Base-by-base conservation (phyloP, 2,113 vertebrate species). In the Tonatia bakeri region DNA sequence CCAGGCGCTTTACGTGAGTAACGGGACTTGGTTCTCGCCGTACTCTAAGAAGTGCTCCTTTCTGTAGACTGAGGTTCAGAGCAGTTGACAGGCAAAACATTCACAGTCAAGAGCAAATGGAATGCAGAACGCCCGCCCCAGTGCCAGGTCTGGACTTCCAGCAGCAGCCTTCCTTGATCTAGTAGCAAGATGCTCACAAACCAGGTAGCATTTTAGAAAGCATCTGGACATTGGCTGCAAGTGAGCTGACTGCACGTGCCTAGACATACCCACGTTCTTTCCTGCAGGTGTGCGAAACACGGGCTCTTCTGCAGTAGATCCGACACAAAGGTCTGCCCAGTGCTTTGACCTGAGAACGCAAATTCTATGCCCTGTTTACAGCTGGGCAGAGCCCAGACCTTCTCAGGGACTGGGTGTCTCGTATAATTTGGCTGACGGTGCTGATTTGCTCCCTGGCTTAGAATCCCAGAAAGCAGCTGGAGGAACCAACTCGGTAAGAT, bases 11-110 rank as follows among this genome's bases (percentile, higher is more conserved):
- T n/a, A 87, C 26, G 1, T 36, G 76, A 56, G 81, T 31, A n/a
- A 80, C 85, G 11, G 19, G 3, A 31, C 3, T 85, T 67, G 76
- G 31, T 80, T 52, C n/a, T 81, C 59, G 64, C 54, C 56, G 31
- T 3, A 12, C 47, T 10, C 86, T 88, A 45, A 69, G 70, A 87
- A 61, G 40, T 17, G 72, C 16, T 59, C 50, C 43, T 36, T 92
- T 93, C 38, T 61, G 59, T 91, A 89, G 59, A 85, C 16, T 22
- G n/a, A 96, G 80, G 84, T 52, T 95, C 64, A 82, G 33, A 76
- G 43, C 94, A 64, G 19, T 88, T 84, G 76, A 59, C 43, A 79
- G 67, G 52, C 45, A 56, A 90, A 61, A 81, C 5, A 17, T 36
- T 76, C 67, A 36, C 1, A n/a, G 31, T 45, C 73, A 73, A 80